Evolutionary conservation across 2,113 vertebrate genomes (phyloP), one percentile per base, ranked within the genome.

Genomic region (Trematomus loennbergii): DNA sequence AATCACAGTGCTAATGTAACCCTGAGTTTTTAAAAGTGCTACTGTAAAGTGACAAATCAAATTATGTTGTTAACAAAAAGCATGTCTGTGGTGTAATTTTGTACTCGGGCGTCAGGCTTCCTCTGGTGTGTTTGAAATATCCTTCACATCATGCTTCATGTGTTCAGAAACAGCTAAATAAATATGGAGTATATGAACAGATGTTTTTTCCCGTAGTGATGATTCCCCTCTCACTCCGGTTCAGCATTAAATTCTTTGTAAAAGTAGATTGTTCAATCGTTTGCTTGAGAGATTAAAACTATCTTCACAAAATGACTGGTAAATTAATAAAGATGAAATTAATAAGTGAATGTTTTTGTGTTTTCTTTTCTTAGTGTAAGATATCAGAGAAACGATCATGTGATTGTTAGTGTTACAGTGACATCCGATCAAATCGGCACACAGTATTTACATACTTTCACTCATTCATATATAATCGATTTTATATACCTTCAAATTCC

Each of bases 311-410:
- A 70, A 66, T 79, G 33, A 82, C 76, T 63, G 62, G 60, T 61
- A 72, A 84, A 78, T 80, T 49, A 86, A 84, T 88, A 84, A 81
- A 83, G 50, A 81, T 17, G 1, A 2, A 69, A 55, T 66, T 75
- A 49, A 61, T 1, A 70, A 46, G 9, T 64, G 11, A 20, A 49
- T 25, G 12, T 57, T 71, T 81, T 72, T 72, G 53, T 74, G 22
- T 67, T 62, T 68, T 29, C 4, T 29, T 29, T 59, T 22, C 13
- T 68, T 53, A 60, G 5, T 20, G 16, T 57, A 22, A 59, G 65
- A 5, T 36, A 46, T 46, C 46, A 17, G 29, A 1, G 13, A 25
- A 46, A 10, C 6, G 10, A 45, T 40, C 0, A 8, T 49, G 15
- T 40, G 58, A 43, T 40, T 40, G 9, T 17, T 29, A 29, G 29